Evolutionary conservation across 2,113 vertebrate genomes (phyloP).

Genomic region (Chloropsis cyanopogon): DNA sequence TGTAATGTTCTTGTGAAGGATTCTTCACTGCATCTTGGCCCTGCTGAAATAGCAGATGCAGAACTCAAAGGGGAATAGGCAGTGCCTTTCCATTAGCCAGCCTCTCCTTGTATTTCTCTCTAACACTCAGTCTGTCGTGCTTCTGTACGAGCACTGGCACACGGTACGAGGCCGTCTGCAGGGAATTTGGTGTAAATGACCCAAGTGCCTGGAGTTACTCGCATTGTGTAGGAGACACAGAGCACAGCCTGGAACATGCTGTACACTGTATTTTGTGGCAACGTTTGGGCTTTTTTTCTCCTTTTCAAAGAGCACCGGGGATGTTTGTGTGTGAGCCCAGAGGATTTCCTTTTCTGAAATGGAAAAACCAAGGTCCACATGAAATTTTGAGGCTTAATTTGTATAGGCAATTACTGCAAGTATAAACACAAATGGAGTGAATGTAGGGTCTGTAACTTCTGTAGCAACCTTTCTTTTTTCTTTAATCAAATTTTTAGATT

Average conservation of each 20-base stretch:
- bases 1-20: background rate
- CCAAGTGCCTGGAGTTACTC: background rate
- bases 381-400: background rate
- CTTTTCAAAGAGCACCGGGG: background rate
- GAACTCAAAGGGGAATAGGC: background rate
- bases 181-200: background rate
- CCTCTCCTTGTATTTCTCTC: background rate
- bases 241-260: background rate
- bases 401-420: background rate
- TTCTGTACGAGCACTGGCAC: rapidly evolving
- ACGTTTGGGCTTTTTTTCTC: background rate
- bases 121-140: background rate
- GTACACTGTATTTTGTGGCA: background rate
- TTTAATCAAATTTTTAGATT: background rate
- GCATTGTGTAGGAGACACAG: background rate
- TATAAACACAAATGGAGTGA: background rate
- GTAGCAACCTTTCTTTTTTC: background rate
- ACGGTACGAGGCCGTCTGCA: background rate
- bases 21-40: background rate
- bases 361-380: background rate
- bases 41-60: background rate
- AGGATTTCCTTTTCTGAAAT: background rate
- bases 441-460: background rate
- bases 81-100: background rate
- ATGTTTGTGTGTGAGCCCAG: background rate